These are phyloP conservation scores for Microtus ochrogaster DNA, from an alignment of 2,113 vertebrate genomes.

Conservation along the genomic window DNA sequence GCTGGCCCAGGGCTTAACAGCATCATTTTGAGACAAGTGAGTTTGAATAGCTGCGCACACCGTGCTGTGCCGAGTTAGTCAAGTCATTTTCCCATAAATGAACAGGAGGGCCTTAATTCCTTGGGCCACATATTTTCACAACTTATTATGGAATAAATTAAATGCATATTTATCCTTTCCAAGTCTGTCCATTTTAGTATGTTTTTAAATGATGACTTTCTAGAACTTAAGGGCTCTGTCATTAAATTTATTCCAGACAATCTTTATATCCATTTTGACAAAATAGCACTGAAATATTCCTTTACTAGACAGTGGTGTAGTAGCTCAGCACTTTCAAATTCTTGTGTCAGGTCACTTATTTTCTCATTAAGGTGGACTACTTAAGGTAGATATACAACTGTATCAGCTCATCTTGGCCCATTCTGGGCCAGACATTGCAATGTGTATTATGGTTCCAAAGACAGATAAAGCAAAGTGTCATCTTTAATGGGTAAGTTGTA, in stretches of 20 bases:
- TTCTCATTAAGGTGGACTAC: neutral
- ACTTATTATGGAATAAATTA: slow-evolving; percentile 8
- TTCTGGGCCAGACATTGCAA: neutral
- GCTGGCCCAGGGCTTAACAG: slow-evolving; percentile 66
- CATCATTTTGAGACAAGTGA: slow-evolving; percentile 77
- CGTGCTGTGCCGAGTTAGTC: slow-evolving; percentile 66
- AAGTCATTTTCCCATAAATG: slow-evolving; percentile 74
- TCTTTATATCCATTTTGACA: neutral
- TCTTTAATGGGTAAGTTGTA: slow-evolving; percentile 40
- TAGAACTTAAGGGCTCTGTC: neutral
- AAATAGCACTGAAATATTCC: neutral
- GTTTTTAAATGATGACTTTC: neutral
- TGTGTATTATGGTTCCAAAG: neutral
- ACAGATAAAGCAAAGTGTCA: neutral
- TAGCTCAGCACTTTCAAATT: neutral
- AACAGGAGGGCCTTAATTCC: slow-evolving; percentile 64
- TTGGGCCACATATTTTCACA: slow-evolving; percentile 60
- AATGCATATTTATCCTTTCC: slow-evolving; percentile 21
- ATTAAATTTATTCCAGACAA: slow-evolving; percentile 24
- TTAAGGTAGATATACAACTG: neutral
- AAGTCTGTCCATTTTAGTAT: neutral
- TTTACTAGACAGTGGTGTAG: neutral
- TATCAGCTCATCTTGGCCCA: neutral
- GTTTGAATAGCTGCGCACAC: slow-evolving; percentile 57
- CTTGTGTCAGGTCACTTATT: neutral